Evolutionary conservation across 1,140 invertebrate species (phyloP).

Genomic region (Heliconius hermathena): DNA sequence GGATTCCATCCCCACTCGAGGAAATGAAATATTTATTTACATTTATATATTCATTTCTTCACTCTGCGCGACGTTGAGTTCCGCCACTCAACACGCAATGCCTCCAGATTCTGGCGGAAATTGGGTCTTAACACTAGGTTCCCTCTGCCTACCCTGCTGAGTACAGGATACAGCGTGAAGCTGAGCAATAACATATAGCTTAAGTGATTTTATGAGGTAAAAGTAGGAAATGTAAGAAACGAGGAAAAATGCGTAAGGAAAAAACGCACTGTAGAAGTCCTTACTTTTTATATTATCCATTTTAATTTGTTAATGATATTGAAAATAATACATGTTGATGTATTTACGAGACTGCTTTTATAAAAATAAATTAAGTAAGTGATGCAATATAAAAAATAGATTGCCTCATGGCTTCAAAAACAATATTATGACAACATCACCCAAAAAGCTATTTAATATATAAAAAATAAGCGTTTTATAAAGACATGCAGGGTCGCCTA

Average conservation of each 20-base stretch:
- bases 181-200: neutral
- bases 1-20: too few relatives aligned
- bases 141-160: too few relatives aligned
- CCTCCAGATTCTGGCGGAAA: too few relatives aligned
- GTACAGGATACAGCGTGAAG: too few relatives aligned
- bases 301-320: neutral
- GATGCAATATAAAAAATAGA: slow-evolving; percentile 58
- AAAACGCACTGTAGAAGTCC: neutral
- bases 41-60: too few relatives aligned
- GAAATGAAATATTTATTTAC: too few relatives aligned
- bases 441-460: neutral
- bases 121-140: too few relatives aligned
- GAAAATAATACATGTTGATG: neutral
- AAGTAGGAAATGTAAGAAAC: neutral
- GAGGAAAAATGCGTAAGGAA: neutral
- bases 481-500: slow-evolving; percentile 26
- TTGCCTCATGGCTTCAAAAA: slow-evolving; percentile 46
- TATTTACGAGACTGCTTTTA: slow-evolving; percentile 29
- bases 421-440: neutral
- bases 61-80: too few relatives aligned
- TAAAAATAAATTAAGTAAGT: slow-evolving; percentile 35
- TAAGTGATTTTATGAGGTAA: neutral
- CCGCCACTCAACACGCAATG: too few relatives aligned
- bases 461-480: neutral
- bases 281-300: neutral